phyloP scores from a whole-genome alignment of 2,797 vertebrate species.

The Cuculus canorus region DNA sequence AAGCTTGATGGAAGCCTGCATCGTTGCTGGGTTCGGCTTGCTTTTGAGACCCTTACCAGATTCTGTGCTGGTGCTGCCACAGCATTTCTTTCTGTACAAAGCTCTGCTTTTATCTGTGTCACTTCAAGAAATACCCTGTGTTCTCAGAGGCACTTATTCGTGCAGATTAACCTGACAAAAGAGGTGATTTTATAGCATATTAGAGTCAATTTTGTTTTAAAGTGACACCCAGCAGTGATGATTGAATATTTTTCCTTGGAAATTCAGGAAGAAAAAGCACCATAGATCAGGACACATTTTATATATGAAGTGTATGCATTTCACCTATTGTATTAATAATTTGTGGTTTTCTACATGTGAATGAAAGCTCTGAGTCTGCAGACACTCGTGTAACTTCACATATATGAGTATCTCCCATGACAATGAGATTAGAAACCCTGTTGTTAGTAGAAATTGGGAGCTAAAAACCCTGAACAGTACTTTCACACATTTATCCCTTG shows the following conservation, averaged over 20 bases:
- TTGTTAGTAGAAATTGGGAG: not conserved
- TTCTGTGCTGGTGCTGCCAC: rapidly evolving
- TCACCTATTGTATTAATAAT: not conserved
- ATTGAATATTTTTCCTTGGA: not conserved
- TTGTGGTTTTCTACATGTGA: not conserved
- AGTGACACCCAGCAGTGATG: not conserved
- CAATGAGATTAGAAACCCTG: not conserved
- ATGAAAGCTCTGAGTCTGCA: not conserved
- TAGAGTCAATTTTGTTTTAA: not conserved
- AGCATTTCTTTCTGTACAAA: not conserved
- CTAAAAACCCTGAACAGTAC: not conserved
- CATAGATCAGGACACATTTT: not conserved
- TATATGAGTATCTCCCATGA: not conserved
- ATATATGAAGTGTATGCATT: not conserved
- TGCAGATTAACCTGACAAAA: not conserved
- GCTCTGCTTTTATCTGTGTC: not conserved
- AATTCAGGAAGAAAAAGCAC: not conserved
- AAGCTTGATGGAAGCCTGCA: not conserved
- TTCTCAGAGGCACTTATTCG: not conserved
- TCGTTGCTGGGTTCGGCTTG: not conserved
- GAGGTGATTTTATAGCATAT: not conserved
- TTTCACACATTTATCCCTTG: not conserved
- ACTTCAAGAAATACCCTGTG: not conserved
- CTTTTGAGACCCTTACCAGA: not conserved
- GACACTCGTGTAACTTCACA: not conserved